Evolutionary conservation across 2,888 invertebrate genomes (phyloP), one percentile per base, ranked within the genome.

Genomic region (Amphipoea oculea): DNA sequence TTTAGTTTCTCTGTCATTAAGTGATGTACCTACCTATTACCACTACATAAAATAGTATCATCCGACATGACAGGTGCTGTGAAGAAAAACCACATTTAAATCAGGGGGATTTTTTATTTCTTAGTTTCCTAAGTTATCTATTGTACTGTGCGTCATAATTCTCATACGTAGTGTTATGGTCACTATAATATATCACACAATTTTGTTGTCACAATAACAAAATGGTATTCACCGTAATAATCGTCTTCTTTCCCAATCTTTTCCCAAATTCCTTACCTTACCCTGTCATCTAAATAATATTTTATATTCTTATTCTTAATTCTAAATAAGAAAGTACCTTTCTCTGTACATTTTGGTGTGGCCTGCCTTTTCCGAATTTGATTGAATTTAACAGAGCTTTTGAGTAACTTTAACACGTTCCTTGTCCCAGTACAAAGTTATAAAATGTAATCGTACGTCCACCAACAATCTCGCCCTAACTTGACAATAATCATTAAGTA

Each of bases 1-100:
- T 73, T 83, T 76, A 83, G 83, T 85, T 85, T 85, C 79, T 85
- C 76, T 75, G 70, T 57, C 77, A 76, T 76, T 85, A 84, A 63
- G 66, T 71, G 66, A 78, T 83, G 63, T 63, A 74, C 78, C 42
- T 20, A 67, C 36, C 29, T 73, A 77, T 72, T 82, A 77, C n/a
- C 23, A 48, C n/a, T 73, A 45, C 40, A 51, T 76, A 57, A 23
- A 51, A 42, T 48, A 29, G 12, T 23, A 48, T 54, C 4, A 57
- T 71, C 6, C 42, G 62, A 68, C 20, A 40, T 40, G 67, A 68
- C 20, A 36, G n/a, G 45, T 36, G 2, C 60, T 42, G 1, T 20
- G 7, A 11, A 42, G 80, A 68, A 40, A 40, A 23, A 29, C 7
- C 6, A 51, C 14, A 36, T 60, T 36, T 29, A 7, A 36, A 17